Percentiles rank a stretch among this genome's conserved stretches.
Conservation (phyloP, 2,113 vertebrate genomes). For the Heterocephalus glaber region DNA sequence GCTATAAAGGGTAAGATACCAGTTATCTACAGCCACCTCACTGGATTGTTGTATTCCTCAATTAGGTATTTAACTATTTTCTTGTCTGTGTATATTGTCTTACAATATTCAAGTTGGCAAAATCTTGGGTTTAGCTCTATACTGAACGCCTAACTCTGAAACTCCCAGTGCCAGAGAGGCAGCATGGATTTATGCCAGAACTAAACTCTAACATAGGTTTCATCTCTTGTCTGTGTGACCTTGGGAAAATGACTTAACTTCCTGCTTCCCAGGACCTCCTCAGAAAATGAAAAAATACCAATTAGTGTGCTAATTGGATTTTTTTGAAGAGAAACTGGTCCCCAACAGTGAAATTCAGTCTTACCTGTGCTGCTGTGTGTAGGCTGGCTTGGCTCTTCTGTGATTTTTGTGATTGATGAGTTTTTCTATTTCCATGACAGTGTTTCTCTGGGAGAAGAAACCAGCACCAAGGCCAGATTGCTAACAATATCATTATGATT, state of each 20-base stretch:
- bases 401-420: conserved; percentile 79
- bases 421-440: conserved; percentile 76
- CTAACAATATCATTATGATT: conserved; percentile 76
- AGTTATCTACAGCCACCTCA: neutral
- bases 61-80: neutral
- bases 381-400: conserved; percentile 67
- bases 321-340: neutral
- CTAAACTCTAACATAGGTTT: neutral
- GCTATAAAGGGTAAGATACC: accelerated
- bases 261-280: neutral
- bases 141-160: neutral
- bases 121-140: neutral
- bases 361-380: conserved; percentile 60
- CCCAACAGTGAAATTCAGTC: conserved; percentile 25
- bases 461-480: conserved; percentile 62
- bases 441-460: conserved; percentile 74
- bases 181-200: neutral
- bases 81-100: neutral
- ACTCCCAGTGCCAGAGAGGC: neutral
- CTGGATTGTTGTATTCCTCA: neutral
- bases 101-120: neutral
- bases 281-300: neutral
- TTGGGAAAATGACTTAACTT: neutral
- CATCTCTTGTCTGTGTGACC: neutral
- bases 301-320: conserved; percentile 59